Conservation (phyloP, 2,113 vertebrate species). For the Probosciger aterrimus region DNA sequence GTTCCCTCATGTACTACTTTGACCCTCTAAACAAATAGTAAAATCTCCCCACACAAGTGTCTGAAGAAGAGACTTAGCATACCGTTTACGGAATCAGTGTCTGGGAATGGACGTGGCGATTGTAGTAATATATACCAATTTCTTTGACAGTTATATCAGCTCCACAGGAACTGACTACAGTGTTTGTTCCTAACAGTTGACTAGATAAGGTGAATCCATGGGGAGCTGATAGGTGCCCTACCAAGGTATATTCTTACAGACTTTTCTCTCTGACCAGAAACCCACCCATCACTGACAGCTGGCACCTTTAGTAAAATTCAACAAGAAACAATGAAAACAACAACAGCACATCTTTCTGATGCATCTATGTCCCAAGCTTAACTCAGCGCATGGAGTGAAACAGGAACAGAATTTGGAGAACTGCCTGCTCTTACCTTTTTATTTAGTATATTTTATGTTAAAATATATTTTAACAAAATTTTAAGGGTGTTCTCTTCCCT, state of each 20-base stretch:
- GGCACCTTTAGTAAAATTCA: not conserved
- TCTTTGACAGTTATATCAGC: not conserved
- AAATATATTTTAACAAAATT: not conserved
- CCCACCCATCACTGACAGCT: not conserved
- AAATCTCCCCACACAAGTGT: not conserved
- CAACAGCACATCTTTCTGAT: not conserved
- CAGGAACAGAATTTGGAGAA: not conserved
- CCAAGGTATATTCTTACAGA: not conserved
- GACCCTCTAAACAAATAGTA: not conserved
- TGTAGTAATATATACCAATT: not conserved
- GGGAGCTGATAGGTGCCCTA: not conserved
- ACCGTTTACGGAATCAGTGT: not conserved
- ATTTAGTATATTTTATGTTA: not conserved
- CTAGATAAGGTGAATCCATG: not conserved
- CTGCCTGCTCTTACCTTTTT: not conserved
- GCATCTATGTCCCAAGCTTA: not conserved
- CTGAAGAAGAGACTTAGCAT: not conserved
- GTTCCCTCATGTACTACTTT: not conserved
- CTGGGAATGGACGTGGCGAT: not conserved
- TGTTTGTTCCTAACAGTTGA: constrained; percentile 20
- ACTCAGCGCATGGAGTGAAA: not conserved
- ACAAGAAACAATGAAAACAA: not conserved
- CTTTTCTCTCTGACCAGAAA: constrained; percentile 14
- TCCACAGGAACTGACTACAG: not conserved
- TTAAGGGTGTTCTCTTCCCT: not conserved